A percentile compares a stretch with the other conserved stretches of the same genome.
Conservation (phyloP, 2,888 invertebrate species). For the Carabus problematicus region DNA sequence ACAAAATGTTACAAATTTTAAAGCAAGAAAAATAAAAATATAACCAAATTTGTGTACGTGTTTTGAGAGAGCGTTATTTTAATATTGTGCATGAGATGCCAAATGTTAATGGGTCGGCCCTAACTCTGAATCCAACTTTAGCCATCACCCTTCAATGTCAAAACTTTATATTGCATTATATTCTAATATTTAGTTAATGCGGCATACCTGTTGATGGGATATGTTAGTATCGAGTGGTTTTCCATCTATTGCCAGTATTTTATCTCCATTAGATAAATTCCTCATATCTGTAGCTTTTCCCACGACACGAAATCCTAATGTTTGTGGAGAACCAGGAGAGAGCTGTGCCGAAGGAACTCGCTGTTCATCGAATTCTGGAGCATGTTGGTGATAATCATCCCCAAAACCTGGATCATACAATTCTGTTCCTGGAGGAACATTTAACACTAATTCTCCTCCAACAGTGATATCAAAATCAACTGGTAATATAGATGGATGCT, state of each 20-base stretch:
- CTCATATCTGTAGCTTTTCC: conserved; percentile 53
- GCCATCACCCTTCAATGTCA: too few relatives aligned
- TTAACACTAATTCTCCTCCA: conserved; percentile 72
- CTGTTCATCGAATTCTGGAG: conserved; percentile 76
- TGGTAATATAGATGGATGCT: conserved; percentile 91
- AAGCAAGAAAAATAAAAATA: too few relatives aligned
- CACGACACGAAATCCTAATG: conserved; percentile 75
- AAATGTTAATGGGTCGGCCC: too few relatives aligned
- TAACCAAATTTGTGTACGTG: too few relatives aligned
- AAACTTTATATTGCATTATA: too few relatives aligned
- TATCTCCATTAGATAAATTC: conserved; percentile 77
- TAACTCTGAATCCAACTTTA: too few relatives aligned
- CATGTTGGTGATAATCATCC: conserved; percentile 54
- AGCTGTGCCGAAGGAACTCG: conserved; percentile 79
- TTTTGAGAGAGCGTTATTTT: too few relatives aligned
- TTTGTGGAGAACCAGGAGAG: conserved; percentile 73
- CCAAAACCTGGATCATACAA: conserved; percentile 65
- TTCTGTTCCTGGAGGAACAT: conserved; percentile 67
- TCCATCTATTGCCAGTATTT: conserved; percentile 84
- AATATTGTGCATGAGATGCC: too few relatives aligned
- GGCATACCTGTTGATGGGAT: conserved; percentile 78
- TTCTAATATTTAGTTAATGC: not conserved
- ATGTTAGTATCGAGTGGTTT: conserved; percentile 79
- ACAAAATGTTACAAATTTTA: too few relatives aligned
- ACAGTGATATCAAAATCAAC: conserved; percentile 92